Percentiles rank a stretch among this genome's conserved stretches.
Evolutionary conservation across 2,113 vertebrate genomes (phyloP).

Genomic region (Tringa solitaria): DNA sequence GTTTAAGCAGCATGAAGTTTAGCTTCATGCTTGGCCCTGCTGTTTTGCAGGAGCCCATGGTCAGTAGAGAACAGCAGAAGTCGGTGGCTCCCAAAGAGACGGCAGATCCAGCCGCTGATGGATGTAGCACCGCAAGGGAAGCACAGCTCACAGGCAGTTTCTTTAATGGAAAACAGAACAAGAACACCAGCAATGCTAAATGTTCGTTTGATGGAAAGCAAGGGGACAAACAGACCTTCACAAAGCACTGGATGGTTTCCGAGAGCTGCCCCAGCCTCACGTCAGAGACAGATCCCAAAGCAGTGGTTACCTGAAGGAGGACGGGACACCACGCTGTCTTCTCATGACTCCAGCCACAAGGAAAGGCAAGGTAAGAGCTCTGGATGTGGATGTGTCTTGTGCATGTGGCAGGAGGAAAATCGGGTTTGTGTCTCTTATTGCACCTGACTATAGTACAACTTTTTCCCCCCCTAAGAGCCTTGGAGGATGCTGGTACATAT

Average conservation of each 20-base stretch:
- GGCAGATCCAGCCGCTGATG: neutral
- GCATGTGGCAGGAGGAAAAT: neutral
- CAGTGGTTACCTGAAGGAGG: neutral
- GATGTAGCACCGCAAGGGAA: neutral
- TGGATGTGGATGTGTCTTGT: neutral
- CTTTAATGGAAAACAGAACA: neutral
- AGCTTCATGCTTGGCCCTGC: neutral
- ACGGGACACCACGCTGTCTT: accelerated
- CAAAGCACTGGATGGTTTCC: neutral
- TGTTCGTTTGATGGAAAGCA: accelerated
- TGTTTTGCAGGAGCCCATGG: accelerated
- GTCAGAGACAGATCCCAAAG: accelerated
- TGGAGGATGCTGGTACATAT: neutral
- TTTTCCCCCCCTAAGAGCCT: neutral
- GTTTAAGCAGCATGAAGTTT: neutral
- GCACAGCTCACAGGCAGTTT: neutral
- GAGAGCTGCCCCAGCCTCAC: neutral
- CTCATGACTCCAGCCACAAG: neutral
- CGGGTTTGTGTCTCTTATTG: neutral
- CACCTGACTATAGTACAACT: neutral
- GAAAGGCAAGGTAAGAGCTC: neutral
- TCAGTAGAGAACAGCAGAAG: neutral
- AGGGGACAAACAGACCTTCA: neutral
- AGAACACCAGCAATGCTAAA: neutral
- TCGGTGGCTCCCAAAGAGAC: neutral